These are phyloP conservation scores for Sialia sialis DNA, from an alignment of 2,113 vertebrate species.

Conservation along the genomic window DNA sequence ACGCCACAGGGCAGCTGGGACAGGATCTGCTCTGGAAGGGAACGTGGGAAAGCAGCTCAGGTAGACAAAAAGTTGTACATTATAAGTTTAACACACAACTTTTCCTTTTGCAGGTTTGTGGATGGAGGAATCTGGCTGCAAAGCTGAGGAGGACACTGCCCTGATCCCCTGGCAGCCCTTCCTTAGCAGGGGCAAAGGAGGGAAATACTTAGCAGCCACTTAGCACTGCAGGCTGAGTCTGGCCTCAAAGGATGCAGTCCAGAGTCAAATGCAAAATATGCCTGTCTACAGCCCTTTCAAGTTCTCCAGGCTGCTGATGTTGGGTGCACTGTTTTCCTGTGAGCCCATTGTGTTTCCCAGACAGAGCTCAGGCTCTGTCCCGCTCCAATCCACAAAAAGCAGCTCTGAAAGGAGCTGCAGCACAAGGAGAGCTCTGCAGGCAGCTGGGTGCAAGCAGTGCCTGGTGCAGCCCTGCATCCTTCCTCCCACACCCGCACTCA, in stretches of 20 bases:
- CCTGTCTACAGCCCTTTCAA: conserved; percentile 58
- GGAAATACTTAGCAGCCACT: conserved; percentile 57
- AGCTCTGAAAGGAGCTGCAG: not conserved
- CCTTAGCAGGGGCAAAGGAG: not conserved
- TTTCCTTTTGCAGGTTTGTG: conserved; percentile 44
- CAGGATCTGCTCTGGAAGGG: not conserved
- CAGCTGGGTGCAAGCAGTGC: not conserved
- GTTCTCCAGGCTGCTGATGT: conserved; percentile 33
- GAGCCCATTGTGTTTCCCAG: conserved; percentile 41
- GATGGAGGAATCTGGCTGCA: conserved; percentile 74
- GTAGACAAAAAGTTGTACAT: not conserved
- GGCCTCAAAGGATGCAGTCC: conserved; percentile 54
- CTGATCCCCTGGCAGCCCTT: not conserved
- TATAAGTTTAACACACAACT: not conserved
- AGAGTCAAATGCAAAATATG: conserved; percentile 63
- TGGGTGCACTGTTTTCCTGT: conserved; percentile 45
- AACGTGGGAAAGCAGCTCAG: not conserved
- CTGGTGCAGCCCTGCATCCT: not conserved
- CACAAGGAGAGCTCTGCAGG: not conserved
- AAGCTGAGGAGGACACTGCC: conserved; percentile 35
- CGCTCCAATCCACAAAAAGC: conserved; percentile 57
- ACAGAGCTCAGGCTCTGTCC: conserved; percentile 22
- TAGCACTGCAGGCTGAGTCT: not conserved
- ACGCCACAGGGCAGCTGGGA: not conserved
- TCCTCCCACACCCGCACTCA: too few species aligned